A percentile compares a stretch with the other conserved stretches of the same genome.
Conservation (phyloP, 2,888 invertebrate species). For the Amphipoea oculea region DNA sequence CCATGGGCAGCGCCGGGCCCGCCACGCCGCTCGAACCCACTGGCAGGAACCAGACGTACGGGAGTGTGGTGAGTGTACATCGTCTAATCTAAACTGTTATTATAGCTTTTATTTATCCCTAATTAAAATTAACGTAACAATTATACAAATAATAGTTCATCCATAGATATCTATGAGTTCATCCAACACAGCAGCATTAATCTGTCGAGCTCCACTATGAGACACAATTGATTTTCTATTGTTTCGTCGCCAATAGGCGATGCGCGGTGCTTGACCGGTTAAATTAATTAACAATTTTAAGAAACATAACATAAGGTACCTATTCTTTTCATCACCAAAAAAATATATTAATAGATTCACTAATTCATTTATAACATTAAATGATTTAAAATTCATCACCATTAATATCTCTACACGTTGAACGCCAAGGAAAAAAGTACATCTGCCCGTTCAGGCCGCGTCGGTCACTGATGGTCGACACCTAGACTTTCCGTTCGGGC, state of each 20-base stretch:
- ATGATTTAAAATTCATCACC: not conserved
- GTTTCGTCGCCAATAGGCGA: no score
- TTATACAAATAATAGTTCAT: not conserved
- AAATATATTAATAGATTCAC: not conserved
- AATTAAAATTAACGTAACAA: not conserved
- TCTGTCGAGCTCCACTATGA: no score
- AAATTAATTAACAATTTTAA: not conserved
- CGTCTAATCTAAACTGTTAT: not conserved
- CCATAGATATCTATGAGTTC: not conserved
- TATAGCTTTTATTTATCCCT: not conserved
- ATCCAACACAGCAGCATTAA: not conserved
- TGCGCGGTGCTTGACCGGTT: no score
- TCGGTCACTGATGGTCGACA: no score
- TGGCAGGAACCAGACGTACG: slow-evolving; percentile 3
- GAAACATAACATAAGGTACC: not conserved
- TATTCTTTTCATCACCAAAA: not conserved
- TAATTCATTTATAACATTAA: not conserved
- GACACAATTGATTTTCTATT: no score
- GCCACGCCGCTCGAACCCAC: not conserved
- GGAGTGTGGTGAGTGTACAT: slow-evolving; percentile 25
- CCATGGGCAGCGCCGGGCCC: not conserved
- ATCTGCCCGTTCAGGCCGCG: no score
- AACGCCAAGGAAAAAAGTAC: no score
- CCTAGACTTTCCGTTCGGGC: no score
- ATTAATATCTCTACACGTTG: not conserved